Evolutionary conservation across 2,888 invertebrate genomes (phyloP).

Genomic region (Temnothorax ravouxi): DNA sequence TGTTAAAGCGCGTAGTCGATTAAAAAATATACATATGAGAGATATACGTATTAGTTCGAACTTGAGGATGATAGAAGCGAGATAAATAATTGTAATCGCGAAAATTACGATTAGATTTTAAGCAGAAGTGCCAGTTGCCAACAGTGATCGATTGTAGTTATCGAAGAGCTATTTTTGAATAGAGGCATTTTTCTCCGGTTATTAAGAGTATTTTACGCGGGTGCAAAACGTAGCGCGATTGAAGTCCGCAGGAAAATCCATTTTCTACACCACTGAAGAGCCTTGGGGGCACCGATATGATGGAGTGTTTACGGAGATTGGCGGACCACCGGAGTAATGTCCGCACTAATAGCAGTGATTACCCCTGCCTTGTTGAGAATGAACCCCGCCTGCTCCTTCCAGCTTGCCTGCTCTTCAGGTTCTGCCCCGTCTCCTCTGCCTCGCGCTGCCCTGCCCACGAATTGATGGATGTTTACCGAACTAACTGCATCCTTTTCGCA

Average conservation of each 20-base stretch:
- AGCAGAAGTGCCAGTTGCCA: background rate
- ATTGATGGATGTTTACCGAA: conserved; percentile 85
- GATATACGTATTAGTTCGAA: background rate
- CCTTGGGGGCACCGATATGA: conserved; percentile 78
- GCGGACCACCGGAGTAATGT: conserved; percentile 88
- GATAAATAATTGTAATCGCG: background rate
- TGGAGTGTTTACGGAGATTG: conserved; percentile 84
- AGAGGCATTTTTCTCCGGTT: background rate
- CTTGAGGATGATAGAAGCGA: background rate
- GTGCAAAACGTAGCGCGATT: conserved; percentile 4
- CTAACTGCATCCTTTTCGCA: conserved; percentile 77
- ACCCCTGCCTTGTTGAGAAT: conserved; percentile 85
- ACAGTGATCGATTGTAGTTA: background rate
- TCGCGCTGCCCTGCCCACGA: conserved; percentile 76
- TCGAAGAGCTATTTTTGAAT: background rate
- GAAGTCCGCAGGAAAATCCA: conserved; percentile 45
- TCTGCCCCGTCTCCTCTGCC: conserved; percentile 61
- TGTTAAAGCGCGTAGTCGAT: background rate
- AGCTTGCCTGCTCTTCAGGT: conserved; percentile 72
- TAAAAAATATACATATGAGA: background rate
- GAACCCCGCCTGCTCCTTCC: conserved; percentile 82
- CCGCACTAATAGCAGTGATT: conserved; percentile 88
- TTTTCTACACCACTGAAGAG: conserved; percentile 63
- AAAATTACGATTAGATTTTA: background rate
- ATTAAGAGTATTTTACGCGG: background rate